Evolutionary conservation across 2,888 invertebrate genomes (phyloP).

Genomic region (Mesochorus sp.): DNA sequence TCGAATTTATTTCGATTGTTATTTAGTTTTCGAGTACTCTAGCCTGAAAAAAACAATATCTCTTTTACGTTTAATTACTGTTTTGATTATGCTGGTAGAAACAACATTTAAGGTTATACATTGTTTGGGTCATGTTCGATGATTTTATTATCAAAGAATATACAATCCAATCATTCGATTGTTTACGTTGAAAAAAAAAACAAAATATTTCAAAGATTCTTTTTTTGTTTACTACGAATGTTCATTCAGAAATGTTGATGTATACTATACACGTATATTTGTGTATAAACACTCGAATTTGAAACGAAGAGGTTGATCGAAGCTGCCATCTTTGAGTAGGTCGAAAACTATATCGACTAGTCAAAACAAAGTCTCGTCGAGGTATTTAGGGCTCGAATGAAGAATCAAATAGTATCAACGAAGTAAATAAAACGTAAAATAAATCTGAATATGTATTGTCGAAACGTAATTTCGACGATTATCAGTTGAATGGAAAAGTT

Average conservation of each 20-base stretch:
- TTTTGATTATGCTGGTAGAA: too few relatives aligned
- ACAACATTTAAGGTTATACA: too few relatives aligned
- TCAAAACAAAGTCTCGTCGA: constrained; percentile 71
- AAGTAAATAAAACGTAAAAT: background rate
- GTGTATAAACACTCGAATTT: background rate
- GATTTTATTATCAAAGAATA: too few relatives aligned
- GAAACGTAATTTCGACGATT: background rate
- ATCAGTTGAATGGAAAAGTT: constrained; percentile 69
- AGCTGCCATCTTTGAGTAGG: constrained; percentile 70
- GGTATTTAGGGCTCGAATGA: constrained; percentile 21
- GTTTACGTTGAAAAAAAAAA: background rate
- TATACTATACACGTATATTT: background rate
- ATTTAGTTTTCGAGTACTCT: too few relatives aligned
- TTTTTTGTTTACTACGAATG: too few relatives aligned
- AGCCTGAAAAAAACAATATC: too few relatives aligned
- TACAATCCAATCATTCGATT: too few relatives aligned
- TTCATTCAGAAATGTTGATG: background rate
- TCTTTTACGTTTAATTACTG: too few relatives aligned
- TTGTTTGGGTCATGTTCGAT: too few relatives aligned
- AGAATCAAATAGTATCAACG: constrained; percentile 4
- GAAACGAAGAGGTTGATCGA: constrained; percentile 6
- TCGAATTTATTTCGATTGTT: too few relatives aligned
- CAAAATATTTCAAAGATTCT: too few relatives aligned
- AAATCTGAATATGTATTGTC: constrained; percentile 26
- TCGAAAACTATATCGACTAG: constrained; percentile 72